A percentile compares a stretch with the other conserved stretches of the same genome.
Conservation (phyloP, 2,888 invertebrate genomes). For the Stegophylla sp. region DNA sequence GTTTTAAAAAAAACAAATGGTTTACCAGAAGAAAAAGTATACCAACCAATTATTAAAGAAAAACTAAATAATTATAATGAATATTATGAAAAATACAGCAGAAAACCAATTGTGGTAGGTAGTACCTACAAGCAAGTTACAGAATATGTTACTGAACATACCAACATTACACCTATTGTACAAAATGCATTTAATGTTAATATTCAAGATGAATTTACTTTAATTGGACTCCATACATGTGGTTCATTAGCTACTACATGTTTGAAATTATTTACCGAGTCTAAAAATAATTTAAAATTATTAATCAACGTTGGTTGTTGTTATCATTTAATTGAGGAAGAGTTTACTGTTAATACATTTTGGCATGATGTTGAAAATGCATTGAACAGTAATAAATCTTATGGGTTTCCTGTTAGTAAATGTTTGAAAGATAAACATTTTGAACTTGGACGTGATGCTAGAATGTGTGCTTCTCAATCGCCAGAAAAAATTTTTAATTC, state of each 20-base stretch:
- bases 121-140: slow-evolving; percentile 71
- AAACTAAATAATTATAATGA: slow-evolving; percentile 55
- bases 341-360: slow-evolving; percentile 65
- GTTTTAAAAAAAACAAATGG: slow-evolving; percentile 58
- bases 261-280: slow-evolving; percentile 73
- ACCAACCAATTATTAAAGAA: slow-evolving; percentile 46
- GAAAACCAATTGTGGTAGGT: slow-evolving; percentile 50
- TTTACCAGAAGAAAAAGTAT: slow-evolving; percentile 9
- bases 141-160: slow-evolving; percentile 70
- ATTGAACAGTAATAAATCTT: slow-evolving; percentile 62
- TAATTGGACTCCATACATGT: slow-evolving; percentile 85
- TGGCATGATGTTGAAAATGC: slow-evolving; percentile 64
- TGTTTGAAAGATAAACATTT: slow-evolving; percentile 68
- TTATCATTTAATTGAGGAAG: slow-evolving; percentile 80
- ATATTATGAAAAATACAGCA: slow-evolving; percentile 59
- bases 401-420: slow-evolving; percentile 75
- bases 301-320: slow-evolving; percentile 88
- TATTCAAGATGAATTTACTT: slow-evolving; percentile 66
- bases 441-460: slow-evolving; percentile 75
- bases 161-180: slow-evolving; percentile 68
- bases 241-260: slow-evolving; percentile 81
- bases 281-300: slow-evolving; percentile 67
- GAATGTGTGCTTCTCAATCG: slow-evolving; percentile 86
- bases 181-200: slow-evolving; percentile 67
- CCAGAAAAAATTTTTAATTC: slow-evolving; percentile 73